These are phyloP conservation scores for Campoletis sonorensis DNA, from an alignment of 1,140 invertebrate species.

Conservation along the genomic window DNA sequence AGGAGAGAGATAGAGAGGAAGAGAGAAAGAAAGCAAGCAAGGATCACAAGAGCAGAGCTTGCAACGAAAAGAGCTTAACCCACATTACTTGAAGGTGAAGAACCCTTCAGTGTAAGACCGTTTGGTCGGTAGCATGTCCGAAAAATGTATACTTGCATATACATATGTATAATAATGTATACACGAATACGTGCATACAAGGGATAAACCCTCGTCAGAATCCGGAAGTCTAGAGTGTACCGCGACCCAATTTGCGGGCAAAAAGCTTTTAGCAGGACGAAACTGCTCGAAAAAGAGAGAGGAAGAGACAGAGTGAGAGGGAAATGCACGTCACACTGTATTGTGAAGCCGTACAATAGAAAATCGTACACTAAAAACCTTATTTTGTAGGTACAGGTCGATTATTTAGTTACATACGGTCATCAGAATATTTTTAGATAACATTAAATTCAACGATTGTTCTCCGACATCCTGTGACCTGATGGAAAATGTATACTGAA, in stretches of 20 bases:
- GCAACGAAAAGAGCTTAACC: neutral
- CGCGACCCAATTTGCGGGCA: constrained; percentile 47
- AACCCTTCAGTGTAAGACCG: neutral
- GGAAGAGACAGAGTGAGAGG: neutral
- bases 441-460: too few relatives aligned
- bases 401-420: too few relatives aligned
- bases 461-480: too few relatives aligned
- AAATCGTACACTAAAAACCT: too few relatives aligned
- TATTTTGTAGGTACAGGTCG: too few relatives aligned
- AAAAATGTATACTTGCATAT: neutral
- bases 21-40: constrained; percentile 2
- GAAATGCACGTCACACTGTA: neutral
- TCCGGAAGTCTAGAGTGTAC: constrained; percentile 46
- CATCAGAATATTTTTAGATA: too few relatives aligned
- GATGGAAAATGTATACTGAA: neutral
- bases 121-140: neutral
- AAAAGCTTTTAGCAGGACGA: constrained; percentile 44
- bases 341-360: too few relatives aligned
- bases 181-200: neutral
- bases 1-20: too few relatives aligned
- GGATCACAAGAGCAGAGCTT: neutral
- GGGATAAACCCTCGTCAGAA: neutral
- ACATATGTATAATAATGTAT: too few relatives aligned
- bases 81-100: constrained; percentile 19
- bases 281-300: neutral